Evolutionary conservation across 2,797 vertebrate species (phyloP).

Genomic region (Pelobates cultripes): DNA sequence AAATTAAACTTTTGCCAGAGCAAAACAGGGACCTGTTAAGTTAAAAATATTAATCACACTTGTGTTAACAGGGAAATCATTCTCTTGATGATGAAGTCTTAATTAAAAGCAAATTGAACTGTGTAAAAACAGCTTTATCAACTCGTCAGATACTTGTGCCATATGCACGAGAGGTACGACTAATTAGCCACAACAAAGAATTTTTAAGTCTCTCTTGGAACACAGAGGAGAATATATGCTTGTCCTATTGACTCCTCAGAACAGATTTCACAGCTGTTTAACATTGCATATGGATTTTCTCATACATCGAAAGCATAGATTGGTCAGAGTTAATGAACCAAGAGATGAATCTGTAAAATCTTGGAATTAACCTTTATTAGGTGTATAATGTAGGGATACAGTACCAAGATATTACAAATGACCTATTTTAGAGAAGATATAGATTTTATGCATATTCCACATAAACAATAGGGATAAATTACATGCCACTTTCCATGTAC

Average conservation of each 20-base stretch:
- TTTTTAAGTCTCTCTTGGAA: conserved; percentile 7
- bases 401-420: not conserved
- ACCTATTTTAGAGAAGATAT: not conserved
- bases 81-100: conserved; percentile 40
- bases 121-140: conserved; percentile 49
- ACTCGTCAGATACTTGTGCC: conserved; percentile 6
- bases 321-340: conserved; percentile 35
- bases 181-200: conserved; percentile 30
- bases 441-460: too few species aligned
- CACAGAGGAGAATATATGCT: conserved; percentile 20
- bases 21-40: conserved; percentile 29
- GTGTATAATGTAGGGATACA: conserved; percentile 12
- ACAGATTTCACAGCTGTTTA: conserved; percentile 36
- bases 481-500: too few species aligned
- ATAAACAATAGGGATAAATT: too few species aligned
- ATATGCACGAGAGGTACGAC: conserved; percentile 15
- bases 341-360: not conserved
- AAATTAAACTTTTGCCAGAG: not conserved
- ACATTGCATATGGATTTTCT: conserved; percentile 48
- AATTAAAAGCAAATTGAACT: conserved; percentile 47
- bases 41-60: conserved; percentile 35
- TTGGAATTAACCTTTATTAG: conserved; percentile 22
- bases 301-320: not conserved
- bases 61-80: conserved; percentile 27
- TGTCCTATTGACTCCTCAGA: conserved; percentile 31